phyloP scores from a whole-genome alignment of 2,797 vertebrate genomes.

The Anableps anableps region DNA sequence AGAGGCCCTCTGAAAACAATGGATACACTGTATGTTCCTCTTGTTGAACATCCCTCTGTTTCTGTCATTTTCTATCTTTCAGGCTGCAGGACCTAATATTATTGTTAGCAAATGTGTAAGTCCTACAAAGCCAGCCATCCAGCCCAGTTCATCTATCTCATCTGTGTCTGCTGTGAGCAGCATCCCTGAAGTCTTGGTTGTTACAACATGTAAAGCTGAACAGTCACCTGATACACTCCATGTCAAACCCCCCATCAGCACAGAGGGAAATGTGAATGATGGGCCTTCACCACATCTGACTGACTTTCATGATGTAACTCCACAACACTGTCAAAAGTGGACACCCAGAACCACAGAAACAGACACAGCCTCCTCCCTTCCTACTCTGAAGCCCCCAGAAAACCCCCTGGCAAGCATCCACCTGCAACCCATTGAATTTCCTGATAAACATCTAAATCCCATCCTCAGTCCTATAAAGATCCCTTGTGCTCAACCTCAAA shows the following conservation, averaged over 20 bases:
- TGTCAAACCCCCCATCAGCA: constrained; percentile 48
- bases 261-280: not conserved
- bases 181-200: constrained; percentile 52
- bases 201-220: constrained; percentile 30
- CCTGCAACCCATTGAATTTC: constrained; percentile 55
- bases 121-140: constrained; percentile 34
- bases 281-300: constrained; percentile 7
- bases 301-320: constrained; percentile 7
- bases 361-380: constrained; percentile 29
- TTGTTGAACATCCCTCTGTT: not conserved
- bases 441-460: constrained; percentile 12
- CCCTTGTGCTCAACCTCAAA: constrained; percentile 32
- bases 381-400: constrained; percentile 53
- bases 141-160: constrained; percentile 15
- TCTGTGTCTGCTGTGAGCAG: constrained; percentile 22
- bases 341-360: constrained; percentile 17
- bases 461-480: constrained; percentile 31
- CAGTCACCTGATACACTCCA: constrained; percentile 44
- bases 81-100: constrained; percentile 45
- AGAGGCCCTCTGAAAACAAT: not conserved
- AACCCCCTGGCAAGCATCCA: constrained; percentile 67
- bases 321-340: constrained; percentile 41
- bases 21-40: not conserved
- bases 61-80: constrained; percentile 34
- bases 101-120: constrained; percentile 26